Conservation (phyloP, 1,140 invertebrate genomes). For the Dreissena rostriformis region DNA sequence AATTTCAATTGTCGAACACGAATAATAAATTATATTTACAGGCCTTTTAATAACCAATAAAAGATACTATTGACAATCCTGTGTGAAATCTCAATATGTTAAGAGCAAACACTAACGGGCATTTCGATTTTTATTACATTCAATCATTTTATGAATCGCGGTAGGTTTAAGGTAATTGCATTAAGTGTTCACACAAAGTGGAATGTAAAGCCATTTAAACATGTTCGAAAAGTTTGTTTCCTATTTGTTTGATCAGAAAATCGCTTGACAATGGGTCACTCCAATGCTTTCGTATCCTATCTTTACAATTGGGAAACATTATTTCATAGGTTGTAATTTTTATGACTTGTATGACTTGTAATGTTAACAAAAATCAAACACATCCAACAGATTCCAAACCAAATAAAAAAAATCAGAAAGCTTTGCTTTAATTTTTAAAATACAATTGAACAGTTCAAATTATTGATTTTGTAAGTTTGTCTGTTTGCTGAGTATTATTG, state of each 20-base stretch:
- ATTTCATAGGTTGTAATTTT: no score
- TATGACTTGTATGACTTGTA: no score
- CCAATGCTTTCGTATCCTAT: not conserved
- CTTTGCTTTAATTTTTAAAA: no score
- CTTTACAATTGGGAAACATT: not conserved
- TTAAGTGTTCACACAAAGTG: not conserved
- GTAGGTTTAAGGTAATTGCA: not conserved
- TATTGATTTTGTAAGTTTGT: no score
- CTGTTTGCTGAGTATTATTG: no score
- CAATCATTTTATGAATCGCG: slow-evolving; percentile 14
- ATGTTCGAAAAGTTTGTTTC: not conserved
- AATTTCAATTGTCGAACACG: not conserved
- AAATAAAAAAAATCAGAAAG: no score
- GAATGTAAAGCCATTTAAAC: not conserved
- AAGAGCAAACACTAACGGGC: slow-evolving; percentile 24
- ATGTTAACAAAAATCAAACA: no score
- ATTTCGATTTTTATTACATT: slow-evolving; percentile 41
- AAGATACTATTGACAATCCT: slow-evolving; percentile 31
- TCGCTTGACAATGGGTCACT: not conserved
- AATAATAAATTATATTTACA: slow-evolving; percentile 3
- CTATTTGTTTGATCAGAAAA: not conserved
- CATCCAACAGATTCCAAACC: no score
- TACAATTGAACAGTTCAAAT: no score
- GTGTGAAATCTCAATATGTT: slow-evolving; percentile 47
- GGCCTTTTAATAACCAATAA: slow-evolving; percentile 20